A percentile compares a stretch with the other conserved stretches of the same genome.
phyloP scores from a whole-genome alignment of 2,888 invertebrate species.

The Metalampra italica region DNA sequence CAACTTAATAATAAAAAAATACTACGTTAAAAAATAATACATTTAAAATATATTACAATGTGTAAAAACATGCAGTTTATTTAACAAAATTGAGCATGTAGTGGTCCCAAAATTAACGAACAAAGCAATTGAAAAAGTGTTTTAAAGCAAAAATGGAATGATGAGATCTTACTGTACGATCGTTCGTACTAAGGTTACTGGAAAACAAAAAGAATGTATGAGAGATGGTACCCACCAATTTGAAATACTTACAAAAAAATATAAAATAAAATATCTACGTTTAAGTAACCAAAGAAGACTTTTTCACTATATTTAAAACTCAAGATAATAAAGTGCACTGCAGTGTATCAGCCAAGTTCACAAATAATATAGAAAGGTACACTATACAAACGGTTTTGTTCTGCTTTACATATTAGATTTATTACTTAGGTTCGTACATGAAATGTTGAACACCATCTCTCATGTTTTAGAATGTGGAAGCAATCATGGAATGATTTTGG shows the following conservation, averaged over 20 bases:
- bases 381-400: no score
- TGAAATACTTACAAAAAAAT: background rate
- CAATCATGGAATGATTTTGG: slow-evolving; percentile 62
- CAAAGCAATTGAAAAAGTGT: slow-evolving; percentile 22
- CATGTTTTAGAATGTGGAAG: slow-evolving; percentile 42
- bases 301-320: no score
- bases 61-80: slow-evolving; percentile 21
- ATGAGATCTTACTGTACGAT: slow-evolving; percentile 61
- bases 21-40: no score
- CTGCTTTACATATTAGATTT: no score
- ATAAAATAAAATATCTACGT: background rate
- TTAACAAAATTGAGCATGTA: slow-evolving; percentile 52
- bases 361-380: no score
- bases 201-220: slow-evolving; percentile 12
- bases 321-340: no score
- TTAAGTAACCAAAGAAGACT: no score
- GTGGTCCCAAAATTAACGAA: slow-evolving; percentile 41
- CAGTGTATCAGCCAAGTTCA: no score
- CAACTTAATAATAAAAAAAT: slow-evolving; percentile 37
- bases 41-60: slow-evolving; percentile 48
- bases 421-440: no score
- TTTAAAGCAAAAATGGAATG: slow-evolving; percentile 71
- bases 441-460: background rate
- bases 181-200: slow-evolving; percentile 18
- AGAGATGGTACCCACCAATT: slow-evolving; percentile 11